Conservation (phyloP, 2,888 invertebrate species). For the Hipparchia semele region DNA sequence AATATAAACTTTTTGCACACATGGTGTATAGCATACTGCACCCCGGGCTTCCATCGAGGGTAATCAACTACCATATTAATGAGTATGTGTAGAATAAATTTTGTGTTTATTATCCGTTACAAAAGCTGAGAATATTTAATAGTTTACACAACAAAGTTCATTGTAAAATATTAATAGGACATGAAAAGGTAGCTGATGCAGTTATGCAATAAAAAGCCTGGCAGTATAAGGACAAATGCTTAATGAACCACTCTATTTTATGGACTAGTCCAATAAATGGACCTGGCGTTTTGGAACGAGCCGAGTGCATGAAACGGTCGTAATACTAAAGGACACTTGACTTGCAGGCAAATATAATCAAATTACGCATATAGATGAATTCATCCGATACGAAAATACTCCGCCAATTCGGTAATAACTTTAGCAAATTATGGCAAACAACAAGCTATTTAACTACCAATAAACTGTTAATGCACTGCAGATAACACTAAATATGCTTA, state of each 20-base stretch:
- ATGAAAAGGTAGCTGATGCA: conserved; percentile 55
- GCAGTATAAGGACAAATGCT: conserved; percentile 56
- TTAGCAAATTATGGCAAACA: conserved; percentile 52
- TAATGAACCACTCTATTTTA: conserved; percentile 76
- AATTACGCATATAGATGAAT: conserved; percentile 69
- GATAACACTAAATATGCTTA: conserved; percentile 43
- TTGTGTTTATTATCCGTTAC: conserved; percentile 27
- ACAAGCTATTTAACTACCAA: conserved; percentile 49
- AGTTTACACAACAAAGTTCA: conserved; percentile 58
- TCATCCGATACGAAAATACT: conserved; percentile 52
- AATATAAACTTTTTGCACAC: conserved; percentile 45
- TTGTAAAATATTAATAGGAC: conserved; percentile 49
- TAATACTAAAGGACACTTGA: conserved; percentile 75
- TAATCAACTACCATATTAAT: conserved; percentile 24
- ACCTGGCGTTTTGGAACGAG: conserved; percentile 58
- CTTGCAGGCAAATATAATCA: conserved; percentile 48
- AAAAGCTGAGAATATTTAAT: conserved; percentile 21
- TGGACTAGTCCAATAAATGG: conserved; percentile 68
- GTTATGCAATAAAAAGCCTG: conserved; percentile 71
- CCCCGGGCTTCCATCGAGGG: conserved; percentile 3
- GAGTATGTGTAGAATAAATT: conserved; percentile 32
- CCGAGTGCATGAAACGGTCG: conserved; percentile 55
- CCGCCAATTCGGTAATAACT: conserved; percentile 46
- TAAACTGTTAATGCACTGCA: conserved; percentile 48
- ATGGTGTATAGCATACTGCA: neutral